These are phyloP conservation scores for Himantopus leucocephalus DNA, from an alignment of 2,113 vertebrate genomes.

Conservation along the genomic window DNA sequence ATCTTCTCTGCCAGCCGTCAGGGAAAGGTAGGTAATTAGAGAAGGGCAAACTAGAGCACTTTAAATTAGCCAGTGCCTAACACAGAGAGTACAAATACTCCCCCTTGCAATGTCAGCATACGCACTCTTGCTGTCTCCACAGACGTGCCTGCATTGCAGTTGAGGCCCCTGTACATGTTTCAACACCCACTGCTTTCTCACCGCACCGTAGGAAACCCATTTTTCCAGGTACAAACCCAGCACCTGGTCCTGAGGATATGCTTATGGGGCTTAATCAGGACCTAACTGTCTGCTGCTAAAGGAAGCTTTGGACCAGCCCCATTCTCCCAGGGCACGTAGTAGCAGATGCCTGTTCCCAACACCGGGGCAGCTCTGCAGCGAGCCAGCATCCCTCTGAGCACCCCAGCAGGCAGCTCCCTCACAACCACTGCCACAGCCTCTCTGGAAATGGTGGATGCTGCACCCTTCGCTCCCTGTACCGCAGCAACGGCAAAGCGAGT, in stretches of 20 bases:
- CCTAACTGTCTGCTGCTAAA: background rate
- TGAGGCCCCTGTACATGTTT: background rate
- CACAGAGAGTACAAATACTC: background rate
- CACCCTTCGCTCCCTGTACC: background rate
- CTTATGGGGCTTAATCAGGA: background rate
- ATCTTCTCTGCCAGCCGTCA: background rate
- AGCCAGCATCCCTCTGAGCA: background rate
- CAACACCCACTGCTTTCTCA: background rate
- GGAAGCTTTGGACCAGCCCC: background rate
- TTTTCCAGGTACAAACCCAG: background rate
- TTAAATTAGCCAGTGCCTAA: background rate
- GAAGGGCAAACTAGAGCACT: background rate
- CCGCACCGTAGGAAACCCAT: background rate
- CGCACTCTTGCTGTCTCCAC: background rate
- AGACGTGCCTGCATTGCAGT: background rate
- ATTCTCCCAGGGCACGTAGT: background rate
- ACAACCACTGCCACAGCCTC: fast-evolving
- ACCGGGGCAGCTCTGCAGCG: background rate
- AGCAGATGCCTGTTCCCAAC: background rate
- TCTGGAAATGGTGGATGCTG: background rate
- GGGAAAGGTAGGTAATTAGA: background rate
- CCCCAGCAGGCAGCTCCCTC: background rate
- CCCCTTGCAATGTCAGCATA: background rate
- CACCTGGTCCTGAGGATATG: background rate
- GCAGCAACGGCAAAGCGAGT: background rate